Conservation (phyloP, 2,888 invertebrate species). For the Eulithis prunata region DNA sequence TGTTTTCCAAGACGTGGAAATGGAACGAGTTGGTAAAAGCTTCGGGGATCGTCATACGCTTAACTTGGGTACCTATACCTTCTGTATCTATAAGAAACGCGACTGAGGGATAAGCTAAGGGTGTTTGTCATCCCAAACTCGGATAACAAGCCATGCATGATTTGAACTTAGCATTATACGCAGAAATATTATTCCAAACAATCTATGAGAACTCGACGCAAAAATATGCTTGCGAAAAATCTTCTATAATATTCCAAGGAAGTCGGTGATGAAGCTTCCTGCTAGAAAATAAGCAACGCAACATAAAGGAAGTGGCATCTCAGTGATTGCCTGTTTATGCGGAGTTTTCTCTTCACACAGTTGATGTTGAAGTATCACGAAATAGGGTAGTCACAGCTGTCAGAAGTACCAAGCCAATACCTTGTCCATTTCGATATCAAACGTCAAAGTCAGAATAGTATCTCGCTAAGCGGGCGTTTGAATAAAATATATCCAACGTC, state of each 20-base stretch:
- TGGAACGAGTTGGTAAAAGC: slow-evolving; percentile 8
- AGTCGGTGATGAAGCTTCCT: slow-evolving; percentile 12
- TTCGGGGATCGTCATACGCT: slow-evolving; percentile 5
- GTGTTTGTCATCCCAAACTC: slow-evolving; percentile 7
- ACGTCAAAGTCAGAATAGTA: slow-evolving; percentile 5
- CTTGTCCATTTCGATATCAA: slow-evolving; percentile 15
- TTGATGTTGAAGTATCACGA: slow-evolving; percentile 1
- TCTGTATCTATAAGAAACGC: neutral
- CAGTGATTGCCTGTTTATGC: slow-evolving; percentile 18
- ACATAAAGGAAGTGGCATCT: slow-evolving; percentile 11
- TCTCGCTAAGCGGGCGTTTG: slow-evolving; percentile 4
- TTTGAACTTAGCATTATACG: slow-evolving; percentile 22
- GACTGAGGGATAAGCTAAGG: slow-evolving; percentile 6
- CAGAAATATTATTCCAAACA: slow-evolving; percentile 23
- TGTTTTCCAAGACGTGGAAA: slow-evolving; percentile 5
- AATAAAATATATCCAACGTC: slow-evolving; percentile 23
- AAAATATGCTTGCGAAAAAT: slow-evolving; percentile 10
- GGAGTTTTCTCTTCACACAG: slow-evolving; percentile 12
- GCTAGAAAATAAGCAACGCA: slow-evolving; percentile 17
- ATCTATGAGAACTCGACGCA: slow-evolving; percentile 11
- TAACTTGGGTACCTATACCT: slow-evolving; percentile 3
- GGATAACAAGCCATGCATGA: slow-evolving; percentile 14
- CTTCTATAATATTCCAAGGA: slow-evolving; percentile 7
- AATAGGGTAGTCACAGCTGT: slow-evolving; percentile 20
- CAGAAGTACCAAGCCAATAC: slow-evolving; percentile 6